Base-by-base conservation (phyloP, 1,140 invertebrate species). In the Halesus radiatus region DNA sequence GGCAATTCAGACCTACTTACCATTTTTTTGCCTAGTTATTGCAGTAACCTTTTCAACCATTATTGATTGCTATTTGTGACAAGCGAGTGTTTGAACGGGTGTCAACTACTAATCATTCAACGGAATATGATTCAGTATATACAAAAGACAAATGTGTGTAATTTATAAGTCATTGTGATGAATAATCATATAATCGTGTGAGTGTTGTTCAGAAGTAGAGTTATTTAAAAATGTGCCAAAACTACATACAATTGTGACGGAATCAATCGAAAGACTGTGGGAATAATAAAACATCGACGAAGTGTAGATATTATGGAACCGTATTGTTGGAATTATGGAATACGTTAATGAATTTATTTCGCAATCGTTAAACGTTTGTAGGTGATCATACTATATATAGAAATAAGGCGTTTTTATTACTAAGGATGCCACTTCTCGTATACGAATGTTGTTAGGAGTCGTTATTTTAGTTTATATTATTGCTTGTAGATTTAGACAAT, bases 1-100 rank as follows among this genome's bases (percentile, higher is more conserved):
- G n/a, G 50, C 56, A 18, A 23, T 79, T 23, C 77, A 66, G 70
- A 70, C 70, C 29, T 58, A 52, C 37, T 3, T 66, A 53, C 54
- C 70, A 32, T n/a, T 82, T 58, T 45, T 72, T 60, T 80, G 70
- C 45, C 16, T 50, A 20, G 60, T 72, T 32, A 73, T 74, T 66
- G 64, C 58, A 18, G 37, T 74, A 53, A 18, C 78, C 16, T 78
- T 80, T 76, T 73, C 73, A 82, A 82, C 37, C 37, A 13, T 80
- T 26, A 50, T 79, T 50, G 53, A 77, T 20, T 26, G 66, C 15
- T n/a, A 18, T n/a, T 82, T 82, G 81, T 82, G 81, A 82, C 81
- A 75, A 10, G 20, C n/a, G 56, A 53, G 45, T 7, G 13, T 50
- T 18, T 45, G 23, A 16, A 76, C 22, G 54, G 23, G 10, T 37